Percentiles rank a stretch among this genome's conserved stretches.
These are phyloP conservation scores for Enteromius trimaculatus DNA, from an alignment of 2,797 vertebrate species.

Conservation along the genomic window DNA sequence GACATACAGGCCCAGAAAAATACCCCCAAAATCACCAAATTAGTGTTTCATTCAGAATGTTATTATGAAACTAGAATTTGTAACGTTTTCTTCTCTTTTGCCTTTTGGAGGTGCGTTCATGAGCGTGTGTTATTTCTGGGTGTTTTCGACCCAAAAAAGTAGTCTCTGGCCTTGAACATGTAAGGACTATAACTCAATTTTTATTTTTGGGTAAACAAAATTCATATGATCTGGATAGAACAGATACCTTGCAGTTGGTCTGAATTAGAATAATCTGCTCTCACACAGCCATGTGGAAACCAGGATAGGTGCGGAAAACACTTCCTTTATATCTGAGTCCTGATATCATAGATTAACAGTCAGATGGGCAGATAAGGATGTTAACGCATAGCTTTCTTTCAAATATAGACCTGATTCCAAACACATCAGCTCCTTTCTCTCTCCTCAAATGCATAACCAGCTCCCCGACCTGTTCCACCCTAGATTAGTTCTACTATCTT, in stretches of 20 bases:
- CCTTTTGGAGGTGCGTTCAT: too few species aligned
- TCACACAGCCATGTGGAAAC: neutral
- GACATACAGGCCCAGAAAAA: too few species aligned
- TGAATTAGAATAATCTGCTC: neutral
- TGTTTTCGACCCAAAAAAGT: too few species aligned
- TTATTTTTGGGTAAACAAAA: neutral
- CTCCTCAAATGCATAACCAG: constrained; percentile 61
- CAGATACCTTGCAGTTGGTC: neutral
- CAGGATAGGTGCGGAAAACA: neutral
- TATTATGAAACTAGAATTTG: too few species aligned
- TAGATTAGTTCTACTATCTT: constrained; percentile 72
- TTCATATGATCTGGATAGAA: neutral
- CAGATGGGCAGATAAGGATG: constrained; percentile 72
- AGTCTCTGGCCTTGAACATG: too few species aligned
- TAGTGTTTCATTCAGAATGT: too few species aligned
- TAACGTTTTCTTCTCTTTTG: too few species aligned
- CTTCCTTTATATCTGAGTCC: constrained; percentile 62
- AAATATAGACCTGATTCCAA: constrained; percentile 63
- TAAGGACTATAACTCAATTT: too few species aligned
- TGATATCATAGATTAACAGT: constrained; percentile 72
- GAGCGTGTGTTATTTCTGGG: too few species aligned
- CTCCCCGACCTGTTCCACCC: constrained; percentile 62
- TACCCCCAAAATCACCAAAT: too few species aligned
- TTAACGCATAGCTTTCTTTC: constrained; percentile 67
- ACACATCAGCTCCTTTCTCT: constrained; percentile 68